These are phyloP conservation scores for Chelonia mydas DNA, from an alignment of 2,797 vertebrate genomes.

Conservation along the genomic window DNA sequence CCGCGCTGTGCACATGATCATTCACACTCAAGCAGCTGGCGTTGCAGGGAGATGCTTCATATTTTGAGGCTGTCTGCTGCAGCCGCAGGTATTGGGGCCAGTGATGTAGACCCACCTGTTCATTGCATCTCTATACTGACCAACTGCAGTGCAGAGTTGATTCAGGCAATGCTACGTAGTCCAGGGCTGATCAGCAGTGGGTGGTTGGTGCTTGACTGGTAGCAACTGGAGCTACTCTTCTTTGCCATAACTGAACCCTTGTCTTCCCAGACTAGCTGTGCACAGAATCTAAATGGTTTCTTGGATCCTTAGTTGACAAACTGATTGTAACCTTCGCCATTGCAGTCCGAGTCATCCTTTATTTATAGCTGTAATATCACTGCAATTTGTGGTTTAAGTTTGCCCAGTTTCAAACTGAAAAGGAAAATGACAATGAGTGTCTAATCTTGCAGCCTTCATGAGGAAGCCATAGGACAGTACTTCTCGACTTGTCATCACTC, in stretches of 20 bases:
- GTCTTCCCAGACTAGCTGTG: neutral
- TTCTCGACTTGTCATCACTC: neutral
- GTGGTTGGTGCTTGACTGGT: neutral
- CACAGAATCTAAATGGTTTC: conserved; percentile 8
- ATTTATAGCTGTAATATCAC: neutral
- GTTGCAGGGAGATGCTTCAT: neutral
- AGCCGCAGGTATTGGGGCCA: neutral
- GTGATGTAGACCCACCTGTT: neutral
- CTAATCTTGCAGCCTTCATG: neutral
- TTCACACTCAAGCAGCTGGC: neutral
- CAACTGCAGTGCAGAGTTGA: too few relatives aligned
- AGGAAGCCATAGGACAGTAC: conserved; percentile 10
- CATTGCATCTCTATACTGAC: neutral
- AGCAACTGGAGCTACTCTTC: neutral
- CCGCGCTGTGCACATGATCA: neutral
- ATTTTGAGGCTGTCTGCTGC: neutral
- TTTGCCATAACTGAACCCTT: neutral
- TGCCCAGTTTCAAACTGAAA: neutral
- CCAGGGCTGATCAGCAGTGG: neutral
- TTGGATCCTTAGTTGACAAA: neutral
- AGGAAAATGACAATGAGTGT: neutral
- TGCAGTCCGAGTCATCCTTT: neutral
- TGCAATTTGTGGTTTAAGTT: conserved; percentile 6
- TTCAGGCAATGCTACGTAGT: neutral
- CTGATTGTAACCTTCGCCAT: neutral